Evolutionary conservation across 2,888 invertebrate genomes (phyloP).

Genomic region (Argynnis bischoffii): DNA sequence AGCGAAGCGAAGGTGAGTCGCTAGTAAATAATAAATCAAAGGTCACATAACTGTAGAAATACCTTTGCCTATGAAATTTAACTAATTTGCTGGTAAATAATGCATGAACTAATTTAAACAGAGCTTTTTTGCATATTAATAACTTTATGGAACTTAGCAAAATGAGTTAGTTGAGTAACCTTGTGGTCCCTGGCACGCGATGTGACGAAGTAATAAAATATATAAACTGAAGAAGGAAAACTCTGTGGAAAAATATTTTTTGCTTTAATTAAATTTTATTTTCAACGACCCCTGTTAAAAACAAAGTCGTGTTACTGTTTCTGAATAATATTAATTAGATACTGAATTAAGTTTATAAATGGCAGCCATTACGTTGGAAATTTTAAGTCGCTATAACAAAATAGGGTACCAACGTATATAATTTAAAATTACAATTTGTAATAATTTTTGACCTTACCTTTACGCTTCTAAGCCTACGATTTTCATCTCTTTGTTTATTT

Average conservation of each 20-base stretch:
- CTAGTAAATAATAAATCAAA: too few relatives aligned
- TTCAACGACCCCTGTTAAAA: not conserved
- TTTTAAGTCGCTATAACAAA: too few relatives aligned
- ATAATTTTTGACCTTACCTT: too few relatives aligned
- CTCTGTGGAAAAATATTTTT: slow-evolving; percentile 15
- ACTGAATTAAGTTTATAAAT: slow-evolving; percentile 4
- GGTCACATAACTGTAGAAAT: too few relatives aligned
- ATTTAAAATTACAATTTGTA: too few relatives aligned
- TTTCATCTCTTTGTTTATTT: too few relatives aligned
- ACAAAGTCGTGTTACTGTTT: slow-evolving; percentile 4
- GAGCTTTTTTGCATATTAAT: slow-evolving; percentile 18
- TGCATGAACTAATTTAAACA: too few relatives aligned
- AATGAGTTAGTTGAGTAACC: slow-evolving; percentile 10
- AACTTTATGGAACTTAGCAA: slow-evolving; percentile 17
- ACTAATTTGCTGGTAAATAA: too few relatives aligned
- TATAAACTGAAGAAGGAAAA: not conserved
- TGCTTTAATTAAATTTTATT: slow-evolving; percentile 12
- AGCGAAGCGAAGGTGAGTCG: too few relatives aligned
- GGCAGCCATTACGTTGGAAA: not conserved
- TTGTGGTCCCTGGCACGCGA: slow-evolving; percentile 23
- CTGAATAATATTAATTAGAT: slow-evolving; percentile 11
- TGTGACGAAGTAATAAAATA: slow-evolving; percentile 5
- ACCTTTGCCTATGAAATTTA: too few relatives aligned
- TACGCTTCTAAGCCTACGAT: too few relatives aligned
- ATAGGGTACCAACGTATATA: too few relatives aligned